Percentiles rank a stretch among this genome's conserved stretches.
Conservation (phyloP, 2,113 vertebrate species). For the Rhabdornis inornatus region DNA sequence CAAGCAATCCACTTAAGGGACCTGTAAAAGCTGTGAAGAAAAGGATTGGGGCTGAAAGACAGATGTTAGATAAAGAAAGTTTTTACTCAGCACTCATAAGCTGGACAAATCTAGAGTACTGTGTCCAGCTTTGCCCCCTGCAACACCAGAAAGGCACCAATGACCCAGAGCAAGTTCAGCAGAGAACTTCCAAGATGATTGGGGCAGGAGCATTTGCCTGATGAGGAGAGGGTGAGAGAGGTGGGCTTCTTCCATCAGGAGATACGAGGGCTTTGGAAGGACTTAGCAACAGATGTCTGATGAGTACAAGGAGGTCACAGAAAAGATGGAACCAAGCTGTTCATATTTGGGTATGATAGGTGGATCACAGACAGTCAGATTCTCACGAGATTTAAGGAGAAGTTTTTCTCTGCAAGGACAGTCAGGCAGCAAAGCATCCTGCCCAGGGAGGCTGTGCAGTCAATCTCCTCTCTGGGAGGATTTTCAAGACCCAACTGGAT, state of each 20-base stretch:
- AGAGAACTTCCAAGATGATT: neutral
- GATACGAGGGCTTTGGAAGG: neutral
- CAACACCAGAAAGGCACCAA: rapidly evolving
- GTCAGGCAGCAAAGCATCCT: neutral
- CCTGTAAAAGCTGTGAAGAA: neutral
- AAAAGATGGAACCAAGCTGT: neutral
- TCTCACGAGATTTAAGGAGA: neutral
- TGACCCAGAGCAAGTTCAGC: neutral
- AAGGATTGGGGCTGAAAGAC: neutral
- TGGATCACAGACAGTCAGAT: rapidly evolving
- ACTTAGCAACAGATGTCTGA: neutral
- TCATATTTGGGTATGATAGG: neutral
- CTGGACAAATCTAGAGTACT: neutral
- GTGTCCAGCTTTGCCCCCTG: neutral
- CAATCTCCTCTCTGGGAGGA: neutral
- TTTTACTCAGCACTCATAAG: neutral
- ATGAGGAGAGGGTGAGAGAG: neutral
- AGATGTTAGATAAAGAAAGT: neutral
- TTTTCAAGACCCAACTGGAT: neutral
- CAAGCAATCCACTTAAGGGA: neutral
- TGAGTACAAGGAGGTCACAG: neutral
- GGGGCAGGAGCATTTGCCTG: neutral
- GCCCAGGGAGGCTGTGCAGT: neutral
- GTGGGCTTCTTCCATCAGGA: neutral
- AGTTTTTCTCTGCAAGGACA: neutral